Base-by-base conservation (phyloP, 2,888 invertebrate genomes). In the Anagyrus pseudococci region DNA sequence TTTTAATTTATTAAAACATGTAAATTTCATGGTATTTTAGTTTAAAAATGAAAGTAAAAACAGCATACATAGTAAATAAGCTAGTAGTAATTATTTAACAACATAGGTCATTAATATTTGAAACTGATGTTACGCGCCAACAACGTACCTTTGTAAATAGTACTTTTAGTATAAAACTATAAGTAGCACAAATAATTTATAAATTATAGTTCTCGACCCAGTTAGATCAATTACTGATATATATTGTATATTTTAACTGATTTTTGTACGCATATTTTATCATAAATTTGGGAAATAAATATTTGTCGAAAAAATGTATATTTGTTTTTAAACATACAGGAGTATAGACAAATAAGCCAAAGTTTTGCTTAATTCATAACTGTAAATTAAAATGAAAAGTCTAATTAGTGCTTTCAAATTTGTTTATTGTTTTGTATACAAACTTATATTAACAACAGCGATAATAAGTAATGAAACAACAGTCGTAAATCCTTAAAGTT, bases 291-390 rank as follows among this genome's bases (percentile, higher is more conserved):
- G 6, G 6, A 29, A 29, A 29, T 29, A 29, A 29, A 10, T 29
- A 10, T 10, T 29, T 29, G 4, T 29, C 6, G 10, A 4, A 29
- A 29, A 29, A 29, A 29, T 7, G 29, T 7, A 10, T 13, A 10
- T 37, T 37, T 37, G 37, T 29, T 29, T 29, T 10, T 7, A 29
- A 43, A 71, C 75, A 66, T 72, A 83, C 82, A 78, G 73, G 52
- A 87, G 83, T 7, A 86, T 79, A 1, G 84, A 80, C 0, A 87
- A 81, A 73, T 86, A 84, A n/a, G 89, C 79, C 66, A 89, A 72
- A 1, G 86, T 83, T 74, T 85, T 86, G 0, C 85, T 86, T 37
- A 89, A 72, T 62, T 86, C 37, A 37, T 7, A 13, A 37, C 13
- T 7, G 37, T 37, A 13, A 10, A 37, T 10, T 10, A 20, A 15